Evolutionary conservation across 2,888 invertebrate genomes (phyloP), one percentile per base, ranked within the genome.

Genomic region (Lasioglossum lativentre): DNA sequence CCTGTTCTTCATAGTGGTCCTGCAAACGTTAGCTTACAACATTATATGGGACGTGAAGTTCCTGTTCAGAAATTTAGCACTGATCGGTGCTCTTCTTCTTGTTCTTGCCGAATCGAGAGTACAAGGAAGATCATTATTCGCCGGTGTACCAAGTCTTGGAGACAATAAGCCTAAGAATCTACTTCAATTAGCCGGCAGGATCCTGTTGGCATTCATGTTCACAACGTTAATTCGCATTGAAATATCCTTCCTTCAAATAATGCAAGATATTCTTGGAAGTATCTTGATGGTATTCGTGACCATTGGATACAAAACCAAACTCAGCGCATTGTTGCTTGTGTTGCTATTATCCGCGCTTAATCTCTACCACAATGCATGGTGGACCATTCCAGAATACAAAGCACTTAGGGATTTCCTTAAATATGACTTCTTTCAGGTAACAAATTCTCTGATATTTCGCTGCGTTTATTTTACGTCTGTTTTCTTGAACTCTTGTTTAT

Each of bases 371-470:
- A 99, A 99, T 95, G 98, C 99, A 89, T 99, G 99, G 98, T 99
- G 99, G 99, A 97, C 97, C 93, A 97, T 99, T 94, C 99, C 99
- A 5, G 97, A 98, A 12, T 98, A 99, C 95, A 99, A 99, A 94
- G 99, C 99, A 79, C 97, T 99, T 92, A 96, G 99, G 95, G 99
- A 99, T 96, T 99, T 99, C 96, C 97, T 99, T 91, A 99, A 99
- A 96, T 99, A 99, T 95, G 99, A 99, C 96, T 99, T 99, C 96
- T 99, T 99, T 98, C 99, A 99, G 97, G 98, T 98, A 95, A 95
- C 40, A 23, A 71, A 45, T 73, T 45, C 16, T 59, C 27, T 6
- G 10, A n/a, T 45, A 59, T 82, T 23, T 59, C 16, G 5, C 19
- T 27, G 66, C 0, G 5, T 8, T n/a, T 34, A 30, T 2, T 80